Evolutionary conservation across 2,888 invertebrate species (phyloP).

Genomic region (Metopia argyrocephala): DNA sequence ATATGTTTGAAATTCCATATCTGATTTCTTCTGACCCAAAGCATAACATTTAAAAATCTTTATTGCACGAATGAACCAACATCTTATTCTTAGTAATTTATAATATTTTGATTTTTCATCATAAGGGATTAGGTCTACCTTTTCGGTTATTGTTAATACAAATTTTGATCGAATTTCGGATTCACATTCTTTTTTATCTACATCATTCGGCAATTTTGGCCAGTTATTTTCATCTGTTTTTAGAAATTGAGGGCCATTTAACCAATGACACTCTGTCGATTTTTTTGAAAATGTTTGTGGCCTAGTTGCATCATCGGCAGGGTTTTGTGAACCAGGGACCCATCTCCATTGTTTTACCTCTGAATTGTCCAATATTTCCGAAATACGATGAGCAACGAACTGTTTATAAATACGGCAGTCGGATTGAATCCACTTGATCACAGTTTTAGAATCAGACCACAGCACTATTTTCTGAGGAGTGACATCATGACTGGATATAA

Average conservation of each 20-base stretch:
- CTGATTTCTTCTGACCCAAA: background rate
- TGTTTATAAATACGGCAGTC: constrained; percentile 39
- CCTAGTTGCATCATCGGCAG: constrained; percentile 36
- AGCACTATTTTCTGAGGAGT: background rate
- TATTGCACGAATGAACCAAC: constrained; percentile 24
- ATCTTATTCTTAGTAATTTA: constrained; percentile 7
- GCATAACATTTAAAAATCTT: constrained; percentile 19
- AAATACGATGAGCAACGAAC: constrained; percentile 35
- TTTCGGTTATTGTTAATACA: background rate
- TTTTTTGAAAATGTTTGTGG: constrained; percentile 27
- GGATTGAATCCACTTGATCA: constrained; percentile 27
- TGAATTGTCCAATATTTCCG: constrained; percentile 30
- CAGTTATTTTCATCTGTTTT: background rate
- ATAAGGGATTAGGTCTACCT: constrained; percentile 4
- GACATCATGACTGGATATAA: constrained; percentile 20
- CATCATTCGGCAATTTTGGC: background rate
- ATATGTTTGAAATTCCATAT: background rate
- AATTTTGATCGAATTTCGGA: background rate
- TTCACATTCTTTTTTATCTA: background rate
- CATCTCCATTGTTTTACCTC: constrained; percentile 26
- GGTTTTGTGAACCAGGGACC: constrained; percentile 39
- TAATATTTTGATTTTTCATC: background rate
- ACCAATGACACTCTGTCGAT: background rate
- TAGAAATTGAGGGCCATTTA: constrained; percentile 16
- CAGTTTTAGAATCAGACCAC: no score